A percentile compares a stretch with the other conserved stretches of the same genome.
These are phyloP conservation scores for Cryptocephalus primarius DNA, from an alignment of 2,888 invertebrate genomes.

Conservation along the genomic window DNA sequence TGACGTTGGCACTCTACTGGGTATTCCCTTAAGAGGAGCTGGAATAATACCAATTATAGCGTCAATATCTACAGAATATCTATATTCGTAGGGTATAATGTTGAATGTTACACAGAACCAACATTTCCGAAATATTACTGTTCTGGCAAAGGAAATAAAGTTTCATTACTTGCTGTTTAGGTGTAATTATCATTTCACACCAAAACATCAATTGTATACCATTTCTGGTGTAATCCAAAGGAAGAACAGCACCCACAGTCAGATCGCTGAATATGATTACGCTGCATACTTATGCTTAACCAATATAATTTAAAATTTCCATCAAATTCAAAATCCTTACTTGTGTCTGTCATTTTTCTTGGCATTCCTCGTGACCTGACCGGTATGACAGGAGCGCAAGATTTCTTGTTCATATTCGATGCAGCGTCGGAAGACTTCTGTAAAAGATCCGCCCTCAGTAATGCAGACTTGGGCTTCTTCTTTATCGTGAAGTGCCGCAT, in stretches of 20 bases:
- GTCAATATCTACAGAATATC: neutral
- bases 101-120: no score
- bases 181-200: no score
- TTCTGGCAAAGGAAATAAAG: no score
- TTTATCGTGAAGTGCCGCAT: constrained; percentile 88
- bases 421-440: constrained; percentile 87
- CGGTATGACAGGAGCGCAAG: constrained; percentile 80
- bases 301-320: neutral
- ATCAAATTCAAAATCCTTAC: constrained; percentile 39
- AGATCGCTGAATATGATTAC: no score
- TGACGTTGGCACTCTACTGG: constrained; percentile 63
- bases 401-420: constrained; percentile 81
- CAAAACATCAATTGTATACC: no score
- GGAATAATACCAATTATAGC: constrained; percentile 19
- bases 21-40: constrained; percentile 89
- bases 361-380: constrained; percentile 81
- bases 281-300: no score
- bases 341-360: constrained; percentile 93
- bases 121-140: no score
- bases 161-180: no score
- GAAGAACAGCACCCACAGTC: no score
- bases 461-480: constrained; percentile 89
- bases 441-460: constrained; percentile 76
- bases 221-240: no score
- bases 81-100: no score